Evolutionary conservation across 92 coral and sea anemone genomes (phyloP).

Genomic region (Nematostella vectensis): DNA sequence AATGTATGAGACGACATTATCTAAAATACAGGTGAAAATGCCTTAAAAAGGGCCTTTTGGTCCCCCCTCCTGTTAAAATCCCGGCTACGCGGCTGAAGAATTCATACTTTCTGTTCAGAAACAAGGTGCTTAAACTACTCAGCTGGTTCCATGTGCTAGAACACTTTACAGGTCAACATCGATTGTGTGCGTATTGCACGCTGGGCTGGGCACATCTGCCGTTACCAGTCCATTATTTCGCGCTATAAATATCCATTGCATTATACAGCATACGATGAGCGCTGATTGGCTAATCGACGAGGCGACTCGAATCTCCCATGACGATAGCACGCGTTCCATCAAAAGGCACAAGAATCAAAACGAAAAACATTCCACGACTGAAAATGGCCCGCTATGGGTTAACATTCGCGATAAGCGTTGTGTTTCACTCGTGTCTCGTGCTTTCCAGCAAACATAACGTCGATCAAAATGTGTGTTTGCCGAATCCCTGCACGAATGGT

Average conservation of each 20-base stretch:
- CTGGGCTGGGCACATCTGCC: constrained; percentile 3
- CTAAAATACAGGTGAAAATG: too few relatives aligned
- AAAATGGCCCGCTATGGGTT: not conserved
- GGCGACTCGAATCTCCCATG: constrained; percentile 28
- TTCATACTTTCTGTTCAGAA: too few relatives aligned
- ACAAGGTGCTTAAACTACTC: too few relatives aligned
- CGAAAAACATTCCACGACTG: not conserved
- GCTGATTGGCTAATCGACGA: constrained; percentile 19
- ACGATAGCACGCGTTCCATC: constrained; percentile 44
- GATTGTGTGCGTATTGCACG: too few relatives aligned
- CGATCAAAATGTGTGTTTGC: constrained; percentile 46
- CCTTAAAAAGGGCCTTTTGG: too few relatives aligned
- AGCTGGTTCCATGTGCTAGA: too few relatives aligned
- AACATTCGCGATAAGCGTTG: not conserved
- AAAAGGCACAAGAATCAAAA: not conserved
- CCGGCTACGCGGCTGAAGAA: too few relatives aligned
- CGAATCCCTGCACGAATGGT: constrained; percentile 81
- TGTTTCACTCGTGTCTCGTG: not conserved
- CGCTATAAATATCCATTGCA: not conserved
- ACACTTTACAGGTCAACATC: too few relatives aligned
- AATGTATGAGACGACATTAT: too few relatives aligned
- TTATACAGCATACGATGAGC: not conserved
- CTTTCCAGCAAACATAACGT: constrained; percentile 5
- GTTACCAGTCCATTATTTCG: constrained; percentile 3
- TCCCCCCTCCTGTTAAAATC: too few relatives aligned